A percentile compares a stretch with the other conserved stretches of the same genome.
Evolutionary conservation across 2,888 invertebrate species (phyloP).

Genomic region (Sabellastarte sp.): DNA sequence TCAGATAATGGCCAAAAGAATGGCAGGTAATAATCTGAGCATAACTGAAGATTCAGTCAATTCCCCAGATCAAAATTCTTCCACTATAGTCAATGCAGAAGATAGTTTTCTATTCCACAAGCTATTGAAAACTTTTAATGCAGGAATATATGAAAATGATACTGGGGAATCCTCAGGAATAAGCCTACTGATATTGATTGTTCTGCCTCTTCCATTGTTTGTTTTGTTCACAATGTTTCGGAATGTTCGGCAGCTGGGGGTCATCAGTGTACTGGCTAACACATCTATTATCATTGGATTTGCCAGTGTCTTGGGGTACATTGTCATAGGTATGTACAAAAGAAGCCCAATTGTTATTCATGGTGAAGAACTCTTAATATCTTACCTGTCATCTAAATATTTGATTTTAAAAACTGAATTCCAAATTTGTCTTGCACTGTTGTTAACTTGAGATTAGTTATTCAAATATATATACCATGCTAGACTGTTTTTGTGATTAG

Average conservation of each 20-base stretch:
- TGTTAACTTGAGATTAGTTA: too few relatives aligned
- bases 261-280: conserved; percentile 49
- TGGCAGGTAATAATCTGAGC: background rate
- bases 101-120: background rate
- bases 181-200: conserved; percentile 39
- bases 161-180: background rate
- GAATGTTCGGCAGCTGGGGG: conserved; percentile 43
- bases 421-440: too few relatives aligned
- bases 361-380: too few relatives aligned
- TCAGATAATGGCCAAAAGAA: background rate
- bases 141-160: too few relatives aligned
- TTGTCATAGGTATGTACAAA: conserved; percentile 23
- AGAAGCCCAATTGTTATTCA: too few relatives aligned
- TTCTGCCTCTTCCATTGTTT: conserved; percentile 44
- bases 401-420: too few relatives aligned
- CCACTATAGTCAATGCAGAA: background rate
- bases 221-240: conserved; percentile 44
- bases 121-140: too few relatives aligned
- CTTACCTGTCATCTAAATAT: too few relatives aligned
- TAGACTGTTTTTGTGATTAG: too few relatives aligned
- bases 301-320: conserved; percentile 38
- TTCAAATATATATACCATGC: too few relatives aligned
- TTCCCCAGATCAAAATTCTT: too few relatives aligned
- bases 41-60: too few relatives aligned
- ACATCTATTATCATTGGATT: conserved; percentile 45